Evolutionary conservation across 1,140 invertebrate species (phyloP), one percentile per base, ranked within the genome.

Genomic region (Acromyrmex echinatior): DNA sequence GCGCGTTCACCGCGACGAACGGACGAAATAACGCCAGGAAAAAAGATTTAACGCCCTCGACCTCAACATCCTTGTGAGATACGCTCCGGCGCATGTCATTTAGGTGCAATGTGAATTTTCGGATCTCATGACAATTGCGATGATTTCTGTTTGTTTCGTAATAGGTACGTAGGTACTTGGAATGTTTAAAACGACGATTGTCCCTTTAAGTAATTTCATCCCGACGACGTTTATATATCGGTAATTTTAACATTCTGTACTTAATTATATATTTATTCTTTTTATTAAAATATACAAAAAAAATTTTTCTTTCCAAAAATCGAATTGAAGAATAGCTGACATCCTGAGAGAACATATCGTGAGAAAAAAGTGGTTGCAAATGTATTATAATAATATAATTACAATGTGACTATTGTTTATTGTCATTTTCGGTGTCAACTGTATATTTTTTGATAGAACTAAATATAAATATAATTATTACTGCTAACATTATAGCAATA

Each of bases 1-100:
- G 87, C 86, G 70, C 87, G 58, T 65, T 81, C 70, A 87, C 80
- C 87, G 87, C 91, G 91, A 92, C 92, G 87, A 91, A 91, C 90
- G 60, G 76, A 39, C 80, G 51, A 56, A 74, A 71, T 86, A 25
- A 86, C 31, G 76, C 25, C 45, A 49, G 35, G 31, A 16, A 51
- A 51, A 51, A 51, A 51, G 63, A 39, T 45, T 16, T 58, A 35
- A 81, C 65, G 80, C 25, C 16, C 68, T 60, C 63, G 78, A 81
- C 49, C 78, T 70, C 78, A 51, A 53, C 31, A 63, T 62, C 25
- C 25, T 62, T 35, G 39, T 70, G 16, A 79, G 62, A 53, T 78
- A 53, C 84, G 60, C 39, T 14, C 25, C 31, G 79, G 25, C 18
- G 28, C 45, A 58, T 25, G 45, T 85, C 49, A 35, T 63, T 80